Evolutionary conservation across 2,888 invertebrate genomes (phyloP).

Genomic region (Polylopha cassiicola): DNA sequence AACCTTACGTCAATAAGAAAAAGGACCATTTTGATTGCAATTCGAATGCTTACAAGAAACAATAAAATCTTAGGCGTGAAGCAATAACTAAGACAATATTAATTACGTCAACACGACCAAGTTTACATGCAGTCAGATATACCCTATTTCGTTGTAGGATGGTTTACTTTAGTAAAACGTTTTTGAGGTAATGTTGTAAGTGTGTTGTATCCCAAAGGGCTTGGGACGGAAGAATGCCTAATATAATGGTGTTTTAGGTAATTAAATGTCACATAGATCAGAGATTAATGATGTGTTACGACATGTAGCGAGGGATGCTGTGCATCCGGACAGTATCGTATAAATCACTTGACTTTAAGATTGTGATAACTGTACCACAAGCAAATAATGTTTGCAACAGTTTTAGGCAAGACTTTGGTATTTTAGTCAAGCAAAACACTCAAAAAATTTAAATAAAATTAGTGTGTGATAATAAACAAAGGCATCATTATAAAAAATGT

Average conservation of each 20-base stretch:
- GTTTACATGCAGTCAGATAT: neutral
- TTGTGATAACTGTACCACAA: no score
- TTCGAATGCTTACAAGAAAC: constrained; percentile 35
- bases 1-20: constrained; percentile 5
- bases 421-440: no score
- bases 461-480: no score
- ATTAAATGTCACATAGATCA: constrained; percentile 77
- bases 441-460: no score
- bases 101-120: constrained; percentile 9
- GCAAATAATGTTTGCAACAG: no score
- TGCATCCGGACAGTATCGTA: constrained; percentile 1
- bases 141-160: constrained; percentile 29
- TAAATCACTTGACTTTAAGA: neutral
- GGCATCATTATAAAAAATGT: no score
- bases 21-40: constrained; percentile 4
- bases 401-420: no score
- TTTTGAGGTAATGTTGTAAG: constrained; percentile 30
- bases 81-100: constrained; percentile 72
- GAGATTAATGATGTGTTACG: constrained; percentile 76
- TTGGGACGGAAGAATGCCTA: constrained; percentile 67
- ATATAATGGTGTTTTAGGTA: constrained; percentile 76
- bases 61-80: constrained; percentile 76
- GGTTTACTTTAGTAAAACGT: constrained; percentile 24
- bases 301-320: constrained; percentile 44
- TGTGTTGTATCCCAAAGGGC: constrained; percentile 44